Percentiles rank a stretch among this genome's conserved stretches.
Conservation (phyloP, 35 echinoderm and acorn worm genomes). For the Chiridota heheva region DNA sequence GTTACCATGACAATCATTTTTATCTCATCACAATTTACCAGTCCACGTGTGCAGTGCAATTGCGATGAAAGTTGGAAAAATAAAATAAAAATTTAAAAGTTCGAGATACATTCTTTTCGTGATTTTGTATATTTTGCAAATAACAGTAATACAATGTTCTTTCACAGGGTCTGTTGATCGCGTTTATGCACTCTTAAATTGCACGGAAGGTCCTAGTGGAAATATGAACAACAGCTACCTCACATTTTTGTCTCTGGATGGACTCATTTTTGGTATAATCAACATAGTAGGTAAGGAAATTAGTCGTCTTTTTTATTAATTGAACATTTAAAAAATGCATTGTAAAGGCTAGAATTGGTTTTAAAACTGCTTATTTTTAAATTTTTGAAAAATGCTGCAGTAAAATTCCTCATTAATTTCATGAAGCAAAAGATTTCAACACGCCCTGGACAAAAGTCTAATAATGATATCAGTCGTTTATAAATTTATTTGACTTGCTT, state of each 20-base stretch:
- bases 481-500: not conserved
- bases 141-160: not conserved
- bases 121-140: too few species aligned
- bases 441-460: not conserved
- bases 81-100: too few species aligned
- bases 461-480: too few species aligned
- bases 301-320: not conserved
- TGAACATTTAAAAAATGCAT: not conserved
- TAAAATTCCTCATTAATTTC: too few species aligned
- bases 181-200: constrained; percentile 63
- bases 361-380: too few species aligned
- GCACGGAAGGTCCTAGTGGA: constrained; percentile 54
- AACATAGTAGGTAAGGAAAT: constrained; percentile 85
- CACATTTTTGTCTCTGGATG: constrained; percentile 71
- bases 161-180: constrained; percentile 53
- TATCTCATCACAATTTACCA: too few species aligned
- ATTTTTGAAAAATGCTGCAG: too few species aligned
- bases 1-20: too few species aligned
- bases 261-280: constrained; percentile 89
- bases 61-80: too few species aligned
- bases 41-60: too few species aligned
- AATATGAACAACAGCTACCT: constrained; percentile 72
- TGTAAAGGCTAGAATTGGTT: not conserved
- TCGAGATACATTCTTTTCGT: too few species aligned
- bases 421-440: too few species aligned